These are phyloP conservation scores for Acanthaster planci DNA, from an alignment of 35 echinoderm and acorn worm species.

Conservation along the genomic window DNA sequence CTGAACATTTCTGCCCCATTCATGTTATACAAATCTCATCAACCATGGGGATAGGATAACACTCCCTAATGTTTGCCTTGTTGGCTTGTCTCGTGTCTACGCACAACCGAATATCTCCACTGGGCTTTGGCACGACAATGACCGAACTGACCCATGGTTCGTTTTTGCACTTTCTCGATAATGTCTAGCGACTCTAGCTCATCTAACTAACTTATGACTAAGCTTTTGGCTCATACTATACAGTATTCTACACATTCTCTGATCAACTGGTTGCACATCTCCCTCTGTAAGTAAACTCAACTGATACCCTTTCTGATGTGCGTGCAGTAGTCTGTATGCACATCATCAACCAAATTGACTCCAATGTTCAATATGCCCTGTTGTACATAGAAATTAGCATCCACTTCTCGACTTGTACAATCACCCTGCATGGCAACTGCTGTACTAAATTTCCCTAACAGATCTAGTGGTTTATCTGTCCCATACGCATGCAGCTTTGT, in stretches of 20 bases:
- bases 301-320: constrained; percentile 56
- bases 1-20: constrained; percentile 66
- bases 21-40: constrained; percentile 75
- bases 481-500: constrained; percentile 63
- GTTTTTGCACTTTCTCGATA: constrained; percentile 67
- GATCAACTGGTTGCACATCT: constrained; percentile 58
- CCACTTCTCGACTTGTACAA: not conserved
- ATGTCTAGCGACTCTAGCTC: constrained; percentile 60
- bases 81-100: constrained; percentile 78
- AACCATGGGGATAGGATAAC: constrained; percentile 73
- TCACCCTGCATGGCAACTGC: constrained; percentile 14
- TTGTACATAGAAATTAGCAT: constrained; percentile 60
- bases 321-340: constrained; percentile 43
- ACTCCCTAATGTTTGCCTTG: constrained; percentile 48
- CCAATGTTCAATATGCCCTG: constrained; percentile 30
- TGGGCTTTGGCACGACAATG: constrained; percentile 77
- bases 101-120: constrained; percentile 67
- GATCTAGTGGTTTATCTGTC: constrained; percentile 54
- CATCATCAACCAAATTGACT: constrained; percentile 17
- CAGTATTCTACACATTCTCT: constrained; percentile 55
- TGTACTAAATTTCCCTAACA: constrained; percentile 52
- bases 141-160: constrained; percentile 75
- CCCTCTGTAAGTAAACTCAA: constrained; percentile 54
- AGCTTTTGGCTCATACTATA: constrained; percentile 49
- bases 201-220: constrained; percentile 57